These are phyloP conservation scores for Tribolium castaneum DNA, from an alignment of 1,140 invertebrate species.

Conservation along the genomic window DNA sequence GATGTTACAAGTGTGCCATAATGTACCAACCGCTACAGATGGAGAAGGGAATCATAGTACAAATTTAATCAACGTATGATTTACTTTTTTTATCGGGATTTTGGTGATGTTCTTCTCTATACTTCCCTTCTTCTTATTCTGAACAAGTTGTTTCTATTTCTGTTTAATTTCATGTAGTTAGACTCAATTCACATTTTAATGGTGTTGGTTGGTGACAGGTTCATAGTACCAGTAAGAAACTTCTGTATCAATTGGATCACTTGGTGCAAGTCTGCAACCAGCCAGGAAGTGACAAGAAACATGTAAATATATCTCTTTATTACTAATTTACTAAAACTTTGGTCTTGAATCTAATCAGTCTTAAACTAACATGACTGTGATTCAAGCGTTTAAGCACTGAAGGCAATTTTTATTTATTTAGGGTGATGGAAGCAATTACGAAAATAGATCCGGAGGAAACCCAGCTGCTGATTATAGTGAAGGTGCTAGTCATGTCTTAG, in stretches of 20 bases:
- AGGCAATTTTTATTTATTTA: constrained; percentile 44
- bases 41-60: constrained; percentile 60
- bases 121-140: constrained; percentile 3
- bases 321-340: constrained; percentile 16
- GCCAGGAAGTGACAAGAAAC: constrained; percentile 81
- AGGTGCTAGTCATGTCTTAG: constrained; percentile 88
- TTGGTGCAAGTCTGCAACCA: constrained; percentile 96
- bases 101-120: neutral
- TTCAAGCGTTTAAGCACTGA: neutral
- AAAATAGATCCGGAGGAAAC: constrained; percentile 71
- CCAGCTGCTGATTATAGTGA: constrained; percentile 96
- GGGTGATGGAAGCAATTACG: constrained; percentile 60
- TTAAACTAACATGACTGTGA: too few relatives aligned
- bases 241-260: constrained; percentile 95
- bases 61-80: constrained; percentile 60
- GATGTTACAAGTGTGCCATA: constrained; percentile 78
- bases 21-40: constrained; percentile 64
- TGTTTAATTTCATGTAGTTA: constrained; percentile 34
- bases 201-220: constrained; percentile 76
- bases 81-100: constrained; percentile 37
- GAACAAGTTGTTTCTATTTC: constrained; percentile 10
- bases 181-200: constrained; percentile 38
- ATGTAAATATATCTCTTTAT: constrained; percentile 69
- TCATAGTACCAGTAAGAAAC: constrained; percentile 96
- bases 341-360: too few relatives aligned